Base-by-base conservation (phyloP, 2,888 invertebrate species). In the Cremastobaeus sp. region DNA sequence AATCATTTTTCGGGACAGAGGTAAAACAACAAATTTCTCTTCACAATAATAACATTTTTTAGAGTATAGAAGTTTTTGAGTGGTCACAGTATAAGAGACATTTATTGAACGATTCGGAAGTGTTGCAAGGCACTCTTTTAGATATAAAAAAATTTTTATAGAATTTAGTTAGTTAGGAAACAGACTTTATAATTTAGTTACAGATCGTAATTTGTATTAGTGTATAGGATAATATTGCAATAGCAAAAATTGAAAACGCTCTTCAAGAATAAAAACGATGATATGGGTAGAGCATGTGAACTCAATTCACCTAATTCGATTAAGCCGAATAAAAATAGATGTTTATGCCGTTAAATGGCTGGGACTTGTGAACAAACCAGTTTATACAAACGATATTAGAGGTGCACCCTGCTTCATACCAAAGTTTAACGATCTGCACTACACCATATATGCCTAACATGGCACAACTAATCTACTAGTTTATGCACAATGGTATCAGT, bases 311-410 rank as follows among this genome's bases (percentile, higher is more conserved):
- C 32, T 55, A 48, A 48, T 55, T 57, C 25, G 39, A 55, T 55
- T 41, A 66, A 15, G 14, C 35, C n/a, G n/a, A 18, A 41, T 66
- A 66, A 66, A 66, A 57, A 66, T 57, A 15, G 8, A 14, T 30
- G 25, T 48, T 55, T 57, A 45, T 50, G 50, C 39, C 66, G 48
- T 57, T 57, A 57, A 66, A 32, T 57, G n/a, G 28, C 48, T 12
- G 35, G 25, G 25, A 15, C 57, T 66, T 41, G 50, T 28, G 43
- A 50, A 41, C 57, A 66, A 66, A 66, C 66, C 57, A 57, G 66
- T 66, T 57, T 35, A 43, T n/a, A n/a, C 32, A 11, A 50, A 32
- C 41, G 48, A 55, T 55, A 41, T 48, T 65, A 54, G 52, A 54
- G 17, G 4, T 14, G 12, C 9, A 47, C 28, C 9, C 39, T 8